Conservation (phyloP, 2,113 vertebrate species). For the Solea senegalensis region DNA sequence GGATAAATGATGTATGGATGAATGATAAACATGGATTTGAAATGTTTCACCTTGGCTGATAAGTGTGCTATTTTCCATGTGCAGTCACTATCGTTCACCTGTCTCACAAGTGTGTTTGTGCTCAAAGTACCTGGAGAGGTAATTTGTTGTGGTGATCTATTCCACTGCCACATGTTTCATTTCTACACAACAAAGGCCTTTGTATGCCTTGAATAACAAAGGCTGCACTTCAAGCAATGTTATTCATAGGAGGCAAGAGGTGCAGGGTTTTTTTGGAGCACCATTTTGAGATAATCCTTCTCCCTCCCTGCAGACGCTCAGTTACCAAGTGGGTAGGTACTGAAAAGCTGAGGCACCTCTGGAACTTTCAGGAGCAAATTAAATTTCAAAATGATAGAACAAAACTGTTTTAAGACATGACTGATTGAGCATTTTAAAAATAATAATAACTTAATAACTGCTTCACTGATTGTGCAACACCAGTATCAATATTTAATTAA, state of each 20-base stretch:
- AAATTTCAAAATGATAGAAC: not conserved
- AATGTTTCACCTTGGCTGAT: not conserved
- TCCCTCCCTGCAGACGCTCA: slow-evolving; percentile 23
- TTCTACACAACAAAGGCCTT: slow-evolving; percentile 28
- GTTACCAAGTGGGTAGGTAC: slow-evolving; percentile 26
- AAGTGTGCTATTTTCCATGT: not conserved
- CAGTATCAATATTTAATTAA: too few relatives aligned
- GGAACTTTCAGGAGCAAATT: not conserved
- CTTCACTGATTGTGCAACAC: too few relatives aligned
- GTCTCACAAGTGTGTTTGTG: slow-evolving; percentile 11
- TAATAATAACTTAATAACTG: too few relatives aligned
- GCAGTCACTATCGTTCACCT: not conserved
- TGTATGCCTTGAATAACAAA: slow-evolving; percentile 32
- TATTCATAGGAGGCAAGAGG: slow-evolving; percentile 30
- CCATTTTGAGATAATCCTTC: slow-evolving; percentile 36
- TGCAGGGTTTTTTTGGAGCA: slow-evolving; percentile 23
- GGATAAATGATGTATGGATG: not conserved
- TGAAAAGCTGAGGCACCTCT: not conserved
- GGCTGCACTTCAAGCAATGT: slow-evolving; percentile 12
- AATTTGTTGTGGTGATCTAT: slow-evolving; percentile 8
- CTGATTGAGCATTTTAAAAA: too few relatives aligned
- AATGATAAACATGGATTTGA: not conserved
- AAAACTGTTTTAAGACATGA: too few relatives aligned
- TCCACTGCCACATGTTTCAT: slow-evolving; percentile 13
- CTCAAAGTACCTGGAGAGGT: slow-evolving; percentile 6